These are phyloP conservation scores for Melipona quadrifasciata DNA, from an alignment of 1,140 invertebrate species.

Conservation along the genomic window DNA sequence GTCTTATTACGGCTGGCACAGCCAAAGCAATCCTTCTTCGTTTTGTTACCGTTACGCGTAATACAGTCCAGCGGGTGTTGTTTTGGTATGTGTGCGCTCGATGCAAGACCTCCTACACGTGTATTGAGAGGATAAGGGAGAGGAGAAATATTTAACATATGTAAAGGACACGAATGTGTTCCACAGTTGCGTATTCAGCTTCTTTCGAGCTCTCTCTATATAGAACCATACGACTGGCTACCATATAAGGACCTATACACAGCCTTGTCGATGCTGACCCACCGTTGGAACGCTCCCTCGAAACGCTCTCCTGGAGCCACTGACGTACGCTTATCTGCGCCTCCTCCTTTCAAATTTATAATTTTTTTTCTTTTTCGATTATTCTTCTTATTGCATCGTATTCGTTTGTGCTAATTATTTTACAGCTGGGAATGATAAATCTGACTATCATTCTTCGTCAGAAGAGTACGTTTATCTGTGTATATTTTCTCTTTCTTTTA, in stretches of 20 bases:
- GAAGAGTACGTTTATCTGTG: too few relatives aligned
- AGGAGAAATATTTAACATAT: slow-evolving; percentile 42
- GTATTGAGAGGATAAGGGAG: slow-evolving; percentile 31
- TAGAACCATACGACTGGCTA: slow-evolving; percentile 59
- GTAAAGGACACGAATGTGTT: slow-evolving; percentile 51
- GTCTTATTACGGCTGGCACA: not conserved
- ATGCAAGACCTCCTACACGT: slow-evolving; percentile 43
- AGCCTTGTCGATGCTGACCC: slow-evolving; percentile 69
- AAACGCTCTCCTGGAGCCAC: slow-evolving; percentile 48
- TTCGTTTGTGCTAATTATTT: not conserved
- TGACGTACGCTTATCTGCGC: slow-evolving; percentile 7
- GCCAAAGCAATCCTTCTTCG: slow-evolving; percentile 38
- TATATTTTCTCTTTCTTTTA: too few relatives aligned
- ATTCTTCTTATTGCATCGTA: not conserved
- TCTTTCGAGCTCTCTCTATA: slow-evolving; percentile 68
- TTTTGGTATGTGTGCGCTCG: not conserved
- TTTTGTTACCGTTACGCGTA: slow-evolving; percentile 60
- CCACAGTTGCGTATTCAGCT: slow-evolving; percentile 62
- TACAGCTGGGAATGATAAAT: too few relatives aligned
- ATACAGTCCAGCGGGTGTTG: not conserved
- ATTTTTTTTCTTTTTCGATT: not conserved
- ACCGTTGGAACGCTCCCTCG: slow-evolving; percentile 64
- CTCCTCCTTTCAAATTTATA: not conserved
- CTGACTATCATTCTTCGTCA: too few relatives aligned
- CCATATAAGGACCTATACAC: slow-evolving; percentile 71